Conservation (phyloP, 64 coral and sea anemone genomes). For the Porites lutea region DNA sequence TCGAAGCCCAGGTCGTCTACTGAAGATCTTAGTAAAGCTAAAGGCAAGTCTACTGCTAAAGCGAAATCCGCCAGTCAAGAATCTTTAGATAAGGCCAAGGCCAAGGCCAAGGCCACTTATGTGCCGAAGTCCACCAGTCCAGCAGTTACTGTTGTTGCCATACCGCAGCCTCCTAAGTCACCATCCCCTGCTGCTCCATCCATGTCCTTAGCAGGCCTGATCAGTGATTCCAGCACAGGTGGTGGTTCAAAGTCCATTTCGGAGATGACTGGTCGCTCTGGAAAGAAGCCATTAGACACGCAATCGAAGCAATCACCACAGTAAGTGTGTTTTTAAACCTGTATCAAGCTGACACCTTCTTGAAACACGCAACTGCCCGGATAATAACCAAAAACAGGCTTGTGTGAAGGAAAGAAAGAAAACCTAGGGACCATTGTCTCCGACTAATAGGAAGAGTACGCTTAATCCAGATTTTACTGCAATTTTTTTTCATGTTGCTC, state of each 20-base stretch:
- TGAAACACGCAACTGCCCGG: no score
- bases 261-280: conserved; percentile 4
- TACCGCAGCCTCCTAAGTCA: background rate
- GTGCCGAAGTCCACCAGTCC: background rate
- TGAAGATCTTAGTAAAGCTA: conserved; percentile 9
- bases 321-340: background rate
- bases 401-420: no score
- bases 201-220: background rate
- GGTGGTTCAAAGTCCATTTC: background rate
- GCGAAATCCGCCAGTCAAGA: conserved; percentile 24
- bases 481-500: no score
- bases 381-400: no score
- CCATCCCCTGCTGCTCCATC: background rate
- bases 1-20: background rate
- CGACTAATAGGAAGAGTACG: no score
- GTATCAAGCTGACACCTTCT: no score
- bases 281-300: background rate
- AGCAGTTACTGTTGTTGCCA: background rate
- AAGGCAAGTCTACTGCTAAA: background rate
- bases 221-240: background rate
- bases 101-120: background rate
- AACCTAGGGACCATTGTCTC: no score
- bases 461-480: no score
- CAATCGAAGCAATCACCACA: background rate
- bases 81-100: background rate